Conservation (phyloP, 37 sponge, comb jelly and placozoan genomes). For the Cliona cf. orientalis region DNA sequence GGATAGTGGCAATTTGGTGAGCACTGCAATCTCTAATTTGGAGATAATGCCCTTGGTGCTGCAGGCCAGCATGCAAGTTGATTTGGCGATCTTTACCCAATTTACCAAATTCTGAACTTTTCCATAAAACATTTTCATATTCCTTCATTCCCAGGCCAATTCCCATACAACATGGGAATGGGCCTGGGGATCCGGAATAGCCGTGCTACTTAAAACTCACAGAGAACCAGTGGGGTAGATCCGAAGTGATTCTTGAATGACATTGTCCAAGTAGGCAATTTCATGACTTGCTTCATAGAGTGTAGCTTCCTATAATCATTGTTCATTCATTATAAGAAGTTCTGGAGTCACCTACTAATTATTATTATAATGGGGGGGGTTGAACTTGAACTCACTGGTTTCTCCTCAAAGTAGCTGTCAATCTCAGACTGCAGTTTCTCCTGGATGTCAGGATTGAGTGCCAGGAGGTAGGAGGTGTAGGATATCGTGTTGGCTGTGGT, state of each 20-base stretch:
- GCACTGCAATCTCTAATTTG: too few relatives aligned
- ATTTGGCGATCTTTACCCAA: too few relatives aligned
- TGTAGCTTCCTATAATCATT: conserved; percentile 36
- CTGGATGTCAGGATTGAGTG: conserved; percentile 53
- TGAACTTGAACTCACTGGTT: conserved; percentile 55
- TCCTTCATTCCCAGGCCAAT: too few relatives aligned
- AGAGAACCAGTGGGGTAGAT: conserved; percentile 68
- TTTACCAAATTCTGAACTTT: too few relatives aligned
- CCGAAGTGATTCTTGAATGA: conserved; percentile 69
- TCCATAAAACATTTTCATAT: too few relatives aligned
- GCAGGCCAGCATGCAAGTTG: too few relatives aligned
- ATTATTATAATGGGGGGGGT: not conserved
- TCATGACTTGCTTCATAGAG: conserved; percentile 71
- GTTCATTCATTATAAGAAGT: not conserved
- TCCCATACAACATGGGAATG: too few relatives aligned
- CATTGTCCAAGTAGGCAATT: conserved; percentile 71
- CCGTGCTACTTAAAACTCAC: too few relatives aligned
- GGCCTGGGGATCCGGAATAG: too few relatives aligned
- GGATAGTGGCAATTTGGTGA: too few relatives aligned
- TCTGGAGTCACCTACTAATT: too few relatives aligned
- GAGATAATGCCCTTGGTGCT: too few relatives aligned
- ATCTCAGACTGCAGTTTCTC: conserved; percentile 57
- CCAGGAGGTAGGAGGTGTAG: conserved; percentile 56
- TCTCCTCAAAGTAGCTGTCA: conserved; percentile 36
- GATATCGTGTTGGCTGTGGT: conserved; percentile 65